Percentiles rank a stretch among this genome's conserved stretches.
Conservation (phyloP, 37 sponge, comb jelly and placozoan species). For the Geodia barretti region DNA sequence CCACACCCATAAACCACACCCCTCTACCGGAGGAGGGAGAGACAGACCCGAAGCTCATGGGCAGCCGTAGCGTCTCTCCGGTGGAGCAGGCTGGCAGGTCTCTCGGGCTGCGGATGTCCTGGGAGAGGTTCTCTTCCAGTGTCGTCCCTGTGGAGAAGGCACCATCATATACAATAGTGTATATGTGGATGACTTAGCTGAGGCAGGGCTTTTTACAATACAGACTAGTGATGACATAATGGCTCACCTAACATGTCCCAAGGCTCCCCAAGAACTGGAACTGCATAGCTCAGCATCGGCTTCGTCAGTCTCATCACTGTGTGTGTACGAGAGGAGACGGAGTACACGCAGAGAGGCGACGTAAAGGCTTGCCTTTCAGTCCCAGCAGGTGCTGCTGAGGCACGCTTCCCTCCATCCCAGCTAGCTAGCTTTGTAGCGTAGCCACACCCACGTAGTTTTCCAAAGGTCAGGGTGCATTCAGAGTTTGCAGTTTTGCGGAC, state of each 20-base stretch:
- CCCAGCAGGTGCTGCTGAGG: constrained; percentile 18
- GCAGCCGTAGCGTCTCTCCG: constrained; percentile 39
- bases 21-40: neutral
- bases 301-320: constrained; percentile 81
- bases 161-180: too few species aligned
- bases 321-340: too few species aligned
- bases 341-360: too few species aligned
- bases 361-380: constrained; percentile 21
- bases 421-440: too few species aligned
- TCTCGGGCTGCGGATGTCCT: constrained; percentile 18
- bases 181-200: too few species aligned
- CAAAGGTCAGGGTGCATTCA: too few species aligned
- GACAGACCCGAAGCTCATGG: neutral
- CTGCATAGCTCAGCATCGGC: constrained; percentile 37
- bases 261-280: constrained; percentile 42
- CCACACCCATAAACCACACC: too few species aligned
- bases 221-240: too few species aligned
- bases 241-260: constrained; percentile 67
- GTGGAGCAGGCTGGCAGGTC: constrained; percentile 26
- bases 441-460: too few species aligned
- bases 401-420: too few species aligned
- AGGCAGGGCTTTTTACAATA: too few species aligned
- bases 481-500: too few species aligned
- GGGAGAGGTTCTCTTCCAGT: constrained; percentile 16
- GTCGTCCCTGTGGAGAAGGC: constrained; percentile 17